Percentiles rank a stretch among this genome's conserved stretches.
These are phyloP conservation scores for Merluccius polli DNA, from an alignment of 2,797 vertebrate genomes.

Conservation along the genomic window DNA sequence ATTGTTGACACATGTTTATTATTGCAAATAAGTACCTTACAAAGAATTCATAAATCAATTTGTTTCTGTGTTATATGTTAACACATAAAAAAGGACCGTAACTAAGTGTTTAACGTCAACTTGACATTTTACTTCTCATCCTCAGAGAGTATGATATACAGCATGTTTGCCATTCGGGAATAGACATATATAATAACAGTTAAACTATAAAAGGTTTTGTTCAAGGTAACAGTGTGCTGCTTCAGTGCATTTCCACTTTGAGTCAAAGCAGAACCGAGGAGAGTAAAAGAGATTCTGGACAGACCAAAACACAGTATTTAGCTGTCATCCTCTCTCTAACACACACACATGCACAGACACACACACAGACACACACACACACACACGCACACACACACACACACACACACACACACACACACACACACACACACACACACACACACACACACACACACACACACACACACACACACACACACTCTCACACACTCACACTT, in stretches of 20 bases:
- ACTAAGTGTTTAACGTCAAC: not conserved
- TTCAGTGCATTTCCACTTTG: not conserved
- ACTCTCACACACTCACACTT: constrained; percentile 2
- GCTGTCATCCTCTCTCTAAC: constrained; percentile 6
- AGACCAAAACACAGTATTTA: not conserved
- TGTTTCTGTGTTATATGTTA: not conserved
- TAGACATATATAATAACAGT: not conserved
- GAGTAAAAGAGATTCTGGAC: not conserved
- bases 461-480: constrained; percentile 9
- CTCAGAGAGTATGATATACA: not conserved
- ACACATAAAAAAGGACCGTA: no score
- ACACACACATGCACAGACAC: constrained; percentile 4
- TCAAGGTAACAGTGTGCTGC: not conserved
- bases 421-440: not conserved
- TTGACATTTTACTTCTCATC: not conserved
- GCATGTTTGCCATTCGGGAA: not conserved
- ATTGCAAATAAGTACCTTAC: not conserved
- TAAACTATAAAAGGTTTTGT: not conserved
- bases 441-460: not conserved
- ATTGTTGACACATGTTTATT: not conserved
- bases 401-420: constrained; percentile 5
- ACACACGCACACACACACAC: not conserved
- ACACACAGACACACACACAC: not conserved
- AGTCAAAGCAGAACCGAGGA: not conserved
- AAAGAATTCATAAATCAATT: not conserved